Evolutionary conservation across 1,140 invertebrate species (phyloP), one percentile per base, ranked within the genome.

Genomic region (Drosophila sulfurigaster): DNA sequence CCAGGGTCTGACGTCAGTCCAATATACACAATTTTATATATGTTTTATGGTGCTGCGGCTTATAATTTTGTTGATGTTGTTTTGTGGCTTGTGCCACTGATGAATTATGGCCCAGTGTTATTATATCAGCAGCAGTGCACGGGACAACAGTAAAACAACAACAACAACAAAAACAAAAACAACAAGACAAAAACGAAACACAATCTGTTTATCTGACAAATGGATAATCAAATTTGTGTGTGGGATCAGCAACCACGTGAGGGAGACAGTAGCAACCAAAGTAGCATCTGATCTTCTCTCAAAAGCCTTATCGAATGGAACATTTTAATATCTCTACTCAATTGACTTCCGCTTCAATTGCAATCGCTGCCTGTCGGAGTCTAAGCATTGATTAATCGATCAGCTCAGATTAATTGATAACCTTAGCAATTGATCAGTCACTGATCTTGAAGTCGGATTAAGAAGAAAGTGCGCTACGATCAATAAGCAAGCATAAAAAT

Each of bases 51-150:
- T 38, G 46, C 51, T 75, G 73, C 67, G 60, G 73, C 59, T 75
- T 75, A 75, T 75, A 71, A 49, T 70, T 69, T 69, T 81, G 82
- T 87, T 82, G 70, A 82, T 87, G 67, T 86, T 81, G 65, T 78
- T 69, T 63, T 80, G 67, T 74, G 78, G 59, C 66, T 70, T 73
- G 62, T 85, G 81, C 81, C 81, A 85, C 81, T 70, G 78, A 70
- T 75, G 71, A 86, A 72, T 87, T 86, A 86, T 86, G 82, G 63
- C 58, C 56, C 75, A 62, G 46, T 45, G 13, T 46, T 75, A 35
- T 59, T 66, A 59, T 82, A 77, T 51, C 49, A 71, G 68, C 60
- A 46, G 20, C 13, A 46, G 20, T 11, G 16, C 45, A 30, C 57
- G 57, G 57, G 57, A 35, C 16, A 45, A 45, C 25, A 59, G 30